Evolutionary conservation across 1,140 invertebrate genomes (phyloP).

Genomic region (Drosophila suzukii): DNA sequence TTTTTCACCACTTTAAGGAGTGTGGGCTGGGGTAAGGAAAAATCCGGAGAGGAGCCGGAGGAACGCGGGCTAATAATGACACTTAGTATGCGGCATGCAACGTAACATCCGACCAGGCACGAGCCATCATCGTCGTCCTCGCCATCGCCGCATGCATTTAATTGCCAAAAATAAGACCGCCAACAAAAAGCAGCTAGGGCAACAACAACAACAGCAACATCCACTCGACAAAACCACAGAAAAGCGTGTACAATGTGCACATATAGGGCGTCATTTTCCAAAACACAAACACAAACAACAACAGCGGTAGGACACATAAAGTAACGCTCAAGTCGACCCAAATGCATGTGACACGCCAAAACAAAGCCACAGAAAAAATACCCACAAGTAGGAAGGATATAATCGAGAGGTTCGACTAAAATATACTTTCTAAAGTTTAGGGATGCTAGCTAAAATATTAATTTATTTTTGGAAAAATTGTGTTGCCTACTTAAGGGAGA

Average conservation of each 20-base stretch:
- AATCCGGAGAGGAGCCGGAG: conserved; percentile 20
- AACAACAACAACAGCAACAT: conserved; percentile 22
- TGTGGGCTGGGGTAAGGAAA: conserved; percentile 20
- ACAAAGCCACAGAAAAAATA: conserved; percentile 48
- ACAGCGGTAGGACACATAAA: conserved; percentile 52
- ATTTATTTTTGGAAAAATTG: background rate
- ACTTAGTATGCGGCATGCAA: conserved; percentile 83
- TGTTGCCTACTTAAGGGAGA: background rate
- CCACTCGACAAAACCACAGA: conserved; percentile 59
- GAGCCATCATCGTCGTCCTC: conserved; percentile 68
- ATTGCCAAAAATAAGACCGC: conserved; percentile 83
- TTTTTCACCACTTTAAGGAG: background rate
- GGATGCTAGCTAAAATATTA: background rate
- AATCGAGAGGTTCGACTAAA: background rate
- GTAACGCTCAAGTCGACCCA: conserved; percentile 72
- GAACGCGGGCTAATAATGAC: conserved; percentile 73
- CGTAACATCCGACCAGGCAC: conserved; percentile 77
- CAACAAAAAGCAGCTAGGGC: conserved; percentile 25
- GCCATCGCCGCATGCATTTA: conserved; percentile 83
- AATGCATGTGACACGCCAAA: conserved; percentile 81
- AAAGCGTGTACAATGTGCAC: conserved; percentile 73
- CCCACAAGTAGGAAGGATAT: conserved; percentile 14
- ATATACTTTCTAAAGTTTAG: background rate
- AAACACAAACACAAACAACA: conserved; percentile 53
- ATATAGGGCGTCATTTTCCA: conserved; percentile 71